These are phyloP conservation scores for Chrysotoxum bicinctum DNA, from an alignment of 2,888 invertebrate species.

Conservation along the genomic window DNA sequence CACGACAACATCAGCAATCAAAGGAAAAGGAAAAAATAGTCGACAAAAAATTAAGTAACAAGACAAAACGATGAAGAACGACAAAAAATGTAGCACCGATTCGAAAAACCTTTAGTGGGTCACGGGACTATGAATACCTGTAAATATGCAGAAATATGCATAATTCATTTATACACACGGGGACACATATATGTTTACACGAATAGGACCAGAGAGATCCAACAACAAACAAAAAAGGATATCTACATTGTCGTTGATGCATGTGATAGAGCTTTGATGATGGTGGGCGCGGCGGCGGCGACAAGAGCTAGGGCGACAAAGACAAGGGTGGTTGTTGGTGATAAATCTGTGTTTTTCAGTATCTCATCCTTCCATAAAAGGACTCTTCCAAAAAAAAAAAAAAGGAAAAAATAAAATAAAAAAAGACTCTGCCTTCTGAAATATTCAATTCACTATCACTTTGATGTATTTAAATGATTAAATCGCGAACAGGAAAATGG, in stretches of 20 bases:
- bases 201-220: slow-evolving; percentile 9
- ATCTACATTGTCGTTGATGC: slow-evolving; percentile 66
- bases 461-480: slow-evolving; percentile 60
- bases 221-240: slow-evolving; percentile 42
- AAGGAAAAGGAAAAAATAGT: background rate
- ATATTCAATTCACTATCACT: slow-evolving; percentile 60
- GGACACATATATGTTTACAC: slow-evolving; percentile 26
- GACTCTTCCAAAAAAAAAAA: slow-evolving; percentile 9
- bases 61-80: background rate
- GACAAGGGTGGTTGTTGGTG: slow-evolving; percentile 51
- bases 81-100: slow-evolving; percentile 14
- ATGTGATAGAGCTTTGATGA: slow-evolving; percentile 27
- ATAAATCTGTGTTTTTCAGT: slow-evolving; percentile 54
- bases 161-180: slow-evolving; percentile 57
- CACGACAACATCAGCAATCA: slow-evolving; percentile 9
- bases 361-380: slow-evolving; percentile 58
- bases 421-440: slow-evolving; percentile 2
- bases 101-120: slow-evolving; percentile 48
- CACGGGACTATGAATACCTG: slow-evolving; percentile 59
- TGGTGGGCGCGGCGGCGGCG: slow-evolving; percentile 36
- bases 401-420: slow-evolving; percentile 8
- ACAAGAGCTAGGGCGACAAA: slow-evolving; percentile 30
- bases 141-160: slow-evolving; percentile 63
- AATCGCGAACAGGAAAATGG: slow-evolving; percentile 54
- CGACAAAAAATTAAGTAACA: background rate